phyloP scores from a whole-genome alignment of 2,888 invertebrate species.

The Nemotelus pantherinus region DNA sequence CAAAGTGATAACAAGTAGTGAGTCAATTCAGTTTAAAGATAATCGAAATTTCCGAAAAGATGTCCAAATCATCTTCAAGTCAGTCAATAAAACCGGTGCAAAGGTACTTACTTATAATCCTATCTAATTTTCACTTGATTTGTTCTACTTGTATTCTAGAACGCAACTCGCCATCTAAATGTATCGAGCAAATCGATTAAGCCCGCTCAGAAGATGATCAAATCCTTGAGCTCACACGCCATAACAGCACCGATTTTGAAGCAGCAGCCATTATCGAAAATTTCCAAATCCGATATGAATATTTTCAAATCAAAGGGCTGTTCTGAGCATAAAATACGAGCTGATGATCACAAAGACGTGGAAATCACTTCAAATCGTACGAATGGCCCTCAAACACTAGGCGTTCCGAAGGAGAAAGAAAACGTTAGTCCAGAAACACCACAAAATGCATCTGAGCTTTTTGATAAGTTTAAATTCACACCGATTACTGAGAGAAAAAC shows the following conservation, averaged over 20 bases:
- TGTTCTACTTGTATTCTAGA: conserved; percentile 23
- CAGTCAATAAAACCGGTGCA: conserved; percentile 59
- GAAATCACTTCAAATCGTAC: background rate
- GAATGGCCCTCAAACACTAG: background rate
- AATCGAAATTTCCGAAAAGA: conserved; percentile 74
- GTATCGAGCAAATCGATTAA: conserved; percentile 16
- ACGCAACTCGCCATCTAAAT: conserved; percentile 41
- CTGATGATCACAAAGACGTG: conserved; percentile 42
- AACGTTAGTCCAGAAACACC: conserved; percentile 65
- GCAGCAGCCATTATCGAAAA: conserved; percentile 9
- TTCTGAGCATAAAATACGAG: background rate
- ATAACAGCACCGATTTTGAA: background rate
- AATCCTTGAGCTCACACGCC: conserved; percentile 20
- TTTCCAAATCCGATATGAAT: conserved; percentile 40
- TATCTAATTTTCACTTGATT: no score
- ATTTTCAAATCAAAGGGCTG: background rate
- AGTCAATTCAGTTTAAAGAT: conserved; percentile 72
- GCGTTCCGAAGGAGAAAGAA: conserved; percentile 60
- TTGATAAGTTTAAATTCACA: conserved; percentile 63
- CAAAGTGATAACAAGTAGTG: conserved; percentile 70
- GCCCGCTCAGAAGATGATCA: conserved; percentile 3
- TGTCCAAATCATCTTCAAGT: conserved; percentile 72
- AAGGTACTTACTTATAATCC: conserved; percentile 15
- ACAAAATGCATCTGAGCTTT: conserved; percentile 59
- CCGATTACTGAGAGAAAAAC: conserved; percentile 55